phyloP scores from a whole-genome alignment of 2,888 invertebrate species.

The Tridacna crocea region DNA sequence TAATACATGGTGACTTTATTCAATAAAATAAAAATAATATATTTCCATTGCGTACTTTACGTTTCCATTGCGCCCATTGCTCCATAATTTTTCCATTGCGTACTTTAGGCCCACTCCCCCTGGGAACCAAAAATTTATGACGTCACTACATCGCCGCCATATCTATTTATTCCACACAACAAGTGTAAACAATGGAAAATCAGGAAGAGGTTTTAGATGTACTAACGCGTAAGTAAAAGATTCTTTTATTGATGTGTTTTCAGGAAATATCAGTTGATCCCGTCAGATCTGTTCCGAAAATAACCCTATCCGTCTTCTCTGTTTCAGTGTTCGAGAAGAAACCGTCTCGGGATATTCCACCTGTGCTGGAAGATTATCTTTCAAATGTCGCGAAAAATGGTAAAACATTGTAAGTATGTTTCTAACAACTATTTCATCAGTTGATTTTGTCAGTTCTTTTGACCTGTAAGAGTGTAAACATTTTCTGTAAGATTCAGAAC shows the following conservation, averaged over 20 bases:
- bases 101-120: neutral
- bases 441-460: neutral
- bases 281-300: neutral
- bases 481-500: too few species aligned
- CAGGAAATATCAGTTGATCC: neutral
- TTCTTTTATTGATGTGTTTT: neutral
- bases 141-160: conserved; percentile 53
- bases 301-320: conserved; percentile 19
- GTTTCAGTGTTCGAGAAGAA: conserved; percentile 86
- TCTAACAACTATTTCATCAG: neutral
- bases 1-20: too few species aligned
- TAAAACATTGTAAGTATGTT: conserved; percentile 89
- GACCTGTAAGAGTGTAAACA: too few species aligned
- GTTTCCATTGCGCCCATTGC: too few species aligned
- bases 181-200: conserved; percentile 77
- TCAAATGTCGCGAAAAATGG: conserved; percentile 96
- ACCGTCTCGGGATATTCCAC: conserved; percentile 92
- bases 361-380: conserved; percentile 94
- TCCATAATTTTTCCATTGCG: too few species aligned
- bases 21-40: too few species aligned
- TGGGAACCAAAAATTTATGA: conserved; percentile 14
- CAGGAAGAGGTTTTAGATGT: conserved; percentile 79
- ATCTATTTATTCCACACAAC: conserved; percentile 7
- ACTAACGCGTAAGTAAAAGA: conserved; percentile 68
- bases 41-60: too few species aligned